Percentiles rank a stretch among this genome's conserved stretches.
phyloP scores from a whole-genome alignment of 2,888 invertebrate species.

The Oxytorus armatus region DNA sequence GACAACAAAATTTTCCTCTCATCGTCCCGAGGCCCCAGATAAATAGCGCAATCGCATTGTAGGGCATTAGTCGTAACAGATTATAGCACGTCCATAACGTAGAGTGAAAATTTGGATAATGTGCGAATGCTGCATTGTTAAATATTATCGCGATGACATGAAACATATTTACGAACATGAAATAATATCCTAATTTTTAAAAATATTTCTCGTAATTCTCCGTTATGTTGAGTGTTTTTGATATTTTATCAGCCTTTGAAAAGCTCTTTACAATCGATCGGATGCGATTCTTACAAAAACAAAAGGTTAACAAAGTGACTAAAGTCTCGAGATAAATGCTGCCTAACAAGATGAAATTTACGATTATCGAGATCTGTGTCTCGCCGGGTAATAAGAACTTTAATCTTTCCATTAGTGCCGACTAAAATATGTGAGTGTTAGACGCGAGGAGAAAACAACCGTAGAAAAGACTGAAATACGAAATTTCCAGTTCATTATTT shows the following conservation, averaged over 20 bases:
- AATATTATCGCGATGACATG: neutral
- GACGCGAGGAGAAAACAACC: slow-evolving; percentile 10
- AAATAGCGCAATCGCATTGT: slow-evolving; percentile 13
- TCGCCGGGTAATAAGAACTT: slow-evolving; percentile 11
- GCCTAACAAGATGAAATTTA: neutral
- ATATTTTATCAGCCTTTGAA: neutral
- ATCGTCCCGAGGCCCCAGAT: slow-evolving; percentile 25
- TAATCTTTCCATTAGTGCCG: neutral
- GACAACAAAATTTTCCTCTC: no score
- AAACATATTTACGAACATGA: neutral
- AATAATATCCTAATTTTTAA: neutral
- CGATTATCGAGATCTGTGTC: slow-evolving; percentile 39
- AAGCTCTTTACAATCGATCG: slow-evolving; percentile 24
- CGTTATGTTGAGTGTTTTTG: slow-evolving; percentile 24
- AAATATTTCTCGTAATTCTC: slow-evolving; percentile 23
- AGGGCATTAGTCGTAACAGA: neutral
- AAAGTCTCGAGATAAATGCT: neutral
- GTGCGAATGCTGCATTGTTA: neutral
- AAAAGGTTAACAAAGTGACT: slow-evolving; percentile 13
- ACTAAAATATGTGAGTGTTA: slow-evolving; percentile 15
- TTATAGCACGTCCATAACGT: neutral
- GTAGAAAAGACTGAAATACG: slow-evolving; percentile 42
- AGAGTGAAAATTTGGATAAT: neutral
- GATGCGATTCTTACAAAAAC: slow-evolving; percentile 30
- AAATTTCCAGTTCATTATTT: slow-evolving; percentile 35